Conservation (phyloP, 2,888 invertebrate species). For the Mythimna vitellina region DNA sequence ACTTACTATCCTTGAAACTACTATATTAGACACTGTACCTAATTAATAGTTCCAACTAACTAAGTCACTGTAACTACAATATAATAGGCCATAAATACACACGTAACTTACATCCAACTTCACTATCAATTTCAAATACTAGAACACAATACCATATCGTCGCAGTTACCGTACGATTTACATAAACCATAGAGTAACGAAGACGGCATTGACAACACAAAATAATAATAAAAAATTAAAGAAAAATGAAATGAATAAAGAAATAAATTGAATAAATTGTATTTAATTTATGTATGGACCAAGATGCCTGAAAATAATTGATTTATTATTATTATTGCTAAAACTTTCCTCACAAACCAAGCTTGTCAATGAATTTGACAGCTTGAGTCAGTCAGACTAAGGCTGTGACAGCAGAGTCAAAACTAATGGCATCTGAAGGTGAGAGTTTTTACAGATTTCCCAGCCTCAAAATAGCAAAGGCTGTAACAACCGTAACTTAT, state of each 20-base stretch:
- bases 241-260: no score
- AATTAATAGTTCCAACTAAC: not conserved
- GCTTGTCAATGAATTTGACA: not conserved
- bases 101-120: not conserved
- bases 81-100: not conserved
- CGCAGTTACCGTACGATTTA: constrained; percentile 30
- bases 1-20: not conserved
- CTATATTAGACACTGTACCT: not conserved
- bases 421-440: no score
- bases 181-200: not conserved
- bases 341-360: not conserved
- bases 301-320: no score
- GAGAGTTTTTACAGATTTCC: no score
- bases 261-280: no score
- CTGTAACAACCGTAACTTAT: no score
- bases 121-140: constrained; percentile 11
- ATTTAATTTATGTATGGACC: no score
- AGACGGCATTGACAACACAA: not conserved
- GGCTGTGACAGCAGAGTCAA: not conserved
- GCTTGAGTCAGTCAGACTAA: no score
- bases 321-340: not conserved
- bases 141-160: constrained; percentile 22
- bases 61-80: constrained; percentile 7
- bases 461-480: no score
- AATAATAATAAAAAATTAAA: no score